Conservation (phyloP, 1,140 invertebrate genomes). For the Zophobas morio region DNA sequence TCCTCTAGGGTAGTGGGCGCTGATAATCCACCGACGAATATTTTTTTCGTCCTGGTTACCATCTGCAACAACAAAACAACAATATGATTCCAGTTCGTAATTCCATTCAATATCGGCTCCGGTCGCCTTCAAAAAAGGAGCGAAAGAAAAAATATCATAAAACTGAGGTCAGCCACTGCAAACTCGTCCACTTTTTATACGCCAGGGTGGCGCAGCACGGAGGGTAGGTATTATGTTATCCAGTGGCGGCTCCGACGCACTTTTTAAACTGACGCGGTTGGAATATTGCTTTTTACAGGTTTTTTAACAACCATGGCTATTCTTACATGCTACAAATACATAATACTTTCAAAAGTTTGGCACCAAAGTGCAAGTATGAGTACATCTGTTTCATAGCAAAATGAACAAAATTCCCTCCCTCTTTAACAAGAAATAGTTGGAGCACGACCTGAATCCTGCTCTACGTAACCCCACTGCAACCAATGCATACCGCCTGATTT, state of each 20-base stretch:
- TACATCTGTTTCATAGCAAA: no score
- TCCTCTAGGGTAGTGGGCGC: constrained; percentile 99
- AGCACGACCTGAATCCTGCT: no score
- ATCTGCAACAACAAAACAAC: constrained; percentile 78
- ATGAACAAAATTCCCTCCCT: no score
- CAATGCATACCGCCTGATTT: no score
- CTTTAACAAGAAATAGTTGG: no score
- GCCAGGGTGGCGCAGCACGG: background rate
- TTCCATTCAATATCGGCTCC: constrained; percentile 20
- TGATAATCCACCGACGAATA: constrained; percentile 99
- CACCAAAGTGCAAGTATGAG: no score
- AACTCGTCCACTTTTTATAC: constrained; percentile 40
- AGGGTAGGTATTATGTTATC: constrained; percentile 11
- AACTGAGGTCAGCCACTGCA: constrained; percentile 16
- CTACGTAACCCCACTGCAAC: no score
- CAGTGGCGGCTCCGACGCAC: background rate
- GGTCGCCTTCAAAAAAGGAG: background rate
- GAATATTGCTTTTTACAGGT: no score
- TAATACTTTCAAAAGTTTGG: no score
- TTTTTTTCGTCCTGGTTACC: constrained; percentile 99
- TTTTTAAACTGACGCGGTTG: no score
- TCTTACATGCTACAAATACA: no score
- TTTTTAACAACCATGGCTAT: no score
- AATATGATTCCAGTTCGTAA: constrained; percentile 1
- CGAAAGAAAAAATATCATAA: constrained; percentile 9